Evolutionary conservation across 2,888 invertebrate species (phyloP).

Genomic region (Bursaphelenchus okinawaensis): DNA sequence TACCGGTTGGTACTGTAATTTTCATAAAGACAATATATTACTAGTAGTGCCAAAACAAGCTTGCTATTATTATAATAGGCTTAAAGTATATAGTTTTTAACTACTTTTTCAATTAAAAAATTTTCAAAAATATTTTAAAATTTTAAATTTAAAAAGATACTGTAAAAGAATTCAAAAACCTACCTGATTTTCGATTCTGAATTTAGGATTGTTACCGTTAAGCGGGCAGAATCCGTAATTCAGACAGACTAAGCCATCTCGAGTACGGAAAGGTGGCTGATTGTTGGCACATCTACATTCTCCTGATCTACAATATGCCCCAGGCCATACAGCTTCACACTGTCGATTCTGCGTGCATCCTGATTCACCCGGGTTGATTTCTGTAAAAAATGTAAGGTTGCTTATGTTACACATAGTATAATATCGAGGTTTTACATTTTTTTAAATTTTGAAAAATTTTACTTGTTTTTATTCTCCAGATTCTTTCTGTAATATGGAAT

Average conservation of each 20-base stretch:
- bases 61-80: too few relatives aligned
- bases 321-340: slow-evolving; percentile 53
- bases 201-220: slow-evolving; percentile 57
- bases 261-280: slow-evolving; percentile 54
- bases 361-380: slow-evolving; percentile 57
- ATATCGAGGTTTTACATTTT: too few relatives aligned
- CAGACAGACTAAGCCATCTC: slow-evolving; percentile 51
- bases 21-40: too few relatives aligned
- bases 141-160: too few relatives aligned
- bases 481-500: too few relatives aligned
- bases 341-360: slow-evolving; percentile 56
- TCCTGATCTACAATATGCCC: slow-evolving; percentile 54
- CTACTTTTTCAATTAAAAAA: too few relatives aligned
- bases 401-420: background rate
- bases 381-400: slow-evolving; percentile 27
- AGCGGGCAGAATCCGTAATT: slow-evolving; percentile 57
- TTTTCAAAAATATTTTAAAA: background rate
- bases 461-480: too few relatives aligned
- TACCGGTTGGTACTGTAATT: too few relatives aligned
- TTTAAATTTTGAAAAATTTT: too few relatives aligned
- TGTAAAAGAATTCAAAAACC: background rate
- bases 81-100: too few relatives aligned
- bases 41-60: too few relatives aligned
- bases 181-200: slow-evolving; percentile 56
- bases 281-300: slow-evolving; percentile 57